Evolutionary conservation across 2,113 vertebrate species (phyloP).

Genomic region (Nothocercus nigrocapillus): DNA sequence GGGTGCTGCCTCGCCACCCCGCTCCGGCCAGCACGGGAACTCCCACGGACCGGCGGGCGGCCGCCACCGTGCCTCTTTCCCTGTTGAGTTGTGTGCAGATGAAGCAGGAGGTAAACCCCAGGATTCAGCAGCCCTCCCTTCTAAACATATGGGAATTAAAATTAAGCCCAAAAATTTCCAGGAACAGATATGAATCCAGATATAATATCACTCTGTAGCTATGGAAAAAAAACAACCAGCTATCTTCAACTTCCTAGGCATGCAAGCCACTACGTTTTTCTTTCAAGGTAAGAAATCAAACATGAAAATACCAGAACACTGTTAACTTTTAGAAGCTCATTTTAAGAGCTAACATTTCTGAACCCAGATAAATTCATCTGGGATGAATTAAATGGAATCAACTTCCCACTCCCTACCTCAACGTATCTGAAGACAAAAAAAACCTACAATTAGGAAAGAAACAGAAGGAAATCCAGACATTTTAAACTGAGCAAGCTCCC

Average conservation of each 20-base stretch:
- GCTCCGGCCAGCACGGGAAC: slow-evolving; percentile 23
- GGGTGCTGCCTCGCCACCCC: not conserved
- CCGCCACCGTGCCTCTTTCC: not conserved
- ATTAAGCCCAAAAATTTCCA: slow-evolving; percentile 45
- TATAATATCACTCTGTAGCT: slow-evolving; percentile 34
- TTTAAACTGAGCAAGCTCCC: not conserved
- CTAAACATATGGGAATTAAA: slow-evolving; percentile 58
- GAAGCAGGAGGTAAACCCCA: not conserved
- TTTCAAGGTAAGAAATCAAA: slow-evolving; percentile 43
- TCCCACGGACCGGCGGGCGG: not conserved
- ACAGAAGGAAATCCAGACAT: slow-evolving; percentile 13
- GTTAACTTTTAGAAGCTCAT: slow-evolving; percentile 61
- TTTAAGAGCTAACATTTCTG: slow-evolving; percentile 43
- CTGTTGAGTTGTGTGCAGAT: slow-evolving; percentile 1
- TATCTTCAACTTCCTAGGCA: slow-evolving; percentile 7
- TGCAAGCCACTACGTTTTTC: slow-evolving; percentile 24
- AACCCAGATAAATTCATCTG: slow-evolving; percentile 28
- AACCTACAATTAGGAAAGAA: slow-evolving; percentile 40
- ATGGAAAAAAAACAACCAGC: slow-evolving; percentile 54
- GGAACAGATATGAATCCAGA: slow-evolving; percentile 52
- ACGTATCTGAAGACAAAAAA: slow-evolving; percentile 21
- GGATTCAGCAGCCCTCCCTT: slow-evolving; percentile 17
- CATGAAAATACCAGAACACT: slow-evolving; percentile 61
- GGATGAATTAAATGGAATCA: slow-evolving; percentile 33
- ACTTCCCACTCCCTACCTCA: slow-evolving; percentile 28